phyloP scores from a whole-genome alignment of 1,140 invertebrate genomes.

The Neodiprion fabricii region DNA sequence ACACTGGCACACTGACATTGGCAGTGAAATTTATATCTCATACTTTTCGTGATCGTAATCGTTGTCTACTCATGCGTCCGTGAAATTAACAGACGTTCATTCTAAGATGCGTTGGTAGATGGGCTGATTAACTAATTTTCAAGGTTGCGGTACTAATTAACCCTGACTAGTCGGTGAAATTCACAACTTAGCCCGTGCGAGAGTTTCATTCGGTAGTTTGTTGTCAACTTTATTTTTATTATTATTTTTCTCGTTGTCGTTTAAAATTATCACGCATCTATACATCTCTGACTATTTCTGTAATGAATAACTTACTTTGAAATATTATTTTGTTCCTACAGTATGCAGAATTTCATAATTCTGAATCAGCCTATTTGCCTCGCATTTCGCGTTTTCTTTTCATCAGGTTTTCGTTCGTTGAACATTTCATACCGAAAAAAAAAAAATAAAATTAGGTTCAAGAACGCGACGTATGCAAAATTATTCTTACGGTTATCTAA shows the following conservation, averaged over 20 bases:
- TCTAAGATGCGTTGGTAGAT: background rate
- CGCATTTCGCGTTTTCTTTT: too few relatives aligned
- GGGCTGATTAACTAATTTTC: constrained; percentile 5
- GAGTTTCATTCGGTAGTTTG: background rate
- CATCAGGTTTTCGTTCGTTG: background rate
- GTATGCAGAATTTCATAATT: background rate
- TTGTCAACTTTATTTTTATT: background rate
- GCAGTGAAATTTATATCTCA: too few relatives aligned
- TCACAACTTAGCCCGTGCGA: background rate
- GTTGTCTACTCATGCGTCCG: too few relatives aligned
- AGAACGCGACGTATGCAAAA: background rate
- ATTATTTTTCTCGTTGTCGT: background rate
- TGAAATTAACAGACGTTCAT: too few relatives aligned
- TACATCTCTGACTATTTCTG: background rate
- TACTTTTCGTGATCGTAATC: too few relatives aligned
- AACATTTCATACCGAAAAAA: background rate
- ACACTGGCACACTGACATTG: too few relatives aligned
- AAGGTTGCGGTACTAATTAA: background rate
- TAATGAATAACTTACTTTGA: background rate
- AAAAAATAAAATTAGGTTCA: background rate
- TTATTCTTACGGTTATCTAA: too few relatives aligned
- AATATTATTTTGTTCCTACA: too few relatives aligned
- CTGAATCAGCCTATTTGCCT: background rate
- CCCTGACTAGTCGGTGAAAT: background rate
- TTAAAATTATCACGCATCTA: background rate